phyloP scores from a whole-genome alignment of 2,888 invertebrate genomes.

The Anoplius nigerrimus region DNA sequence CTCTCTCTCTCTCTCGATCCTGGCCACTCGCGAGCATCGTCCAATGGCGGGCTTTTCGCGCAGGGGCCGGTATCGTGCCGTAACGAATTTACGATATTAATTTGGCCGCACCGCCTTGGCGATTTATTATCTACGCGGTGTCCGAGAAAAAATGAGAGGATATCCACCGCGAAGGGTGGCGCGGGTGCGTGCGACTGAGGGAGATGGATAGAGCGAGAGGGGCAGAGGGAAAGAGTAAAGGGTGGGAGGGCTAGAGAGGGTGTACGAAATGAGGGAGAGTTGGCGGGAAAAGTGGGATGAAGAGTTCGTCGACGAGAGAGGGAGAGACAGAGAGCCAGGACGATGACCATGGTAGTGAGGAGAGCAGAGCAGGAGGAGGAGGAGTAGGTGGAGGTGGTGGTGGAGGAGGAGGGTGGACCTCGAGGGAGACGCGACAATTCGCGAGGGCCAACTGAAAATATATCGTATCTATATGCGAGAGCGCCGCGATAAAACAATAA shows the following conservation, averaged over 20 bases:
- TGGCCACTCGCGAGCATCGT: neutral
- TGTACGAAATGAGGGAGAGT: neutral
- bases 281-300: neutral
- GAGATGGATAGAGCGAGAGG: neutral
- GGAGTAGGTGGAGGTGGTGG: slow-evolving; percentile 14
- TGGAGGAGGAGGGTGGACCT: slow-evolving; percentile 7
- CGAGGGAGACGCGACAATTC: slow-evolving; percentile 56
- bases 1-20: neutral
- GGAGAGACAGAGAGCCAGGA: slow-evolving; percentile 6
- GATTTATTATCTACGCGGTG: slow-evolving; percentile 55
- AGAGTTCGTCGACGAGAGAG: neutral
- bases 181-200: neutral
- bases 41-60: slow-evolving; percentile 2
- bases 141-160: slow-evolving; percentile 23
- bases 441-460: slow-evolving; percentile 53
- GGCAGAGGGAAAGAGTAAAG: neutral
- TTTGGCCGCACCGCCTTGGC: slow-evolving; percentile 59
- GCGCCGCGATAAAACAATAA: slow-evolving; percentile 72
- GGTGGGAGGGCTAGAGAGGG: neutral
- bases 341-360: slow-evolving; percentile 5
- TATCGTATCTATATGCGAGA: slow-evolving; percentile 47
- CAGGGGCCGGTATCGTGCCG: slow-evolving; percentile 51
- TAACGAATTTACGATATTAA: slow-evolving; percentile 62
- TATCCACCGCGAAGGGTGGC: neutral
- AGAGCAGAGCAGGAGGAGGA: slow-evolving; percentile 10